Evolutionary conservation across 1,140 invertebrate genomes (phyloP).

Genomic region (Venustaconcha ellipsiformis): DNA sequence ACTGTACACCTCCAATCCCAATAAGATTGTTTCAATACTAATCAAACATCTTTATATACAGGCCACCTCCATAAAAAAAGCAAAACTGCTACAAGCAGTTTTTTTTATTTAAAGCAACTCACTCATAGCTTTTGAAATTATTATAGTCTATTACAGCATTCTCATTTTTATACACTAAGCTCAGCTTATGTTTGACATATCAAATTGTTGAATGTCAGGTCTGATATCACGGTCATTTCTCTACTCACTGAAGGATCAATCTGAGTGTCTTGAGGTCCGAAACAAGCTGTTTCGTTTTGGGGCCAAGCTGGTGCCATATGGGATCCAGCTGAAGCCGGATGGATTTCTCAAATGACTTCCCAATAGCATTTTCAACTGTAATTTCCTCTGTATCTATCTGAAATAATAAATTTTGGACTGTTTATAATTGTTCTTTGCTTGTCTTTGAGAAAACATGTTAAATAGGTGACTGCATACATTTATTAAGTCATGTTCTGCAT

Average conservation of each 20-base stretch:
- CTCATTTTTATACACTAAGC: too few relatives aligned
- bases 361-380: conserved; percentile 92
- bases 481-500: neutral
- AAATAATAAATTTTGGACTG: conserved; percentile 24
- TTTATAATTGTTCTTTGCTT: too few relatives aligned
- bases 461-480: conserved; percentile 1
- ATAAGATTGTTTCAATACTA: too few relatives aligned
- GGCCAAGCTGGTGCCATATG: conserved; percentile 93
- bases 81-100: too few relatives aligned
- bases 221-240: neutral
- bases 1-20: too few relatives aligned
- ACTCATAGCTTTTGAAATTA: too few relatives aligned
- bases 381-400: conserved; percentile 84
- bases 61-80: too few relatives aligned
- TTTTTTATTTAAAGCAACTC: too few relatives aligned
- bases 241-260: conserved; percentile 82
- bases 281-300: conserved; percentile 88
- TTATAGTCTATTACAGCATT: too few relatives aligned
- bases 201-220: neutral
- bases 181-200: neutral
- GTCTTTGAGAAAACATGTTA: too few relatives aligned
- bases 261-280: conserved; percentile 92
- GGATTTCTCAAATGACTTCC: conserved; percentile 92
- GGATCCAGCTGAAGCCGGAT: conserved; percentile 90
- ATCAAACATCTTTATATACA: too few relatives aligned